Conservation (phyloP, 2,797 vertebrate species). For the Vespertilio murinus region DNA sequence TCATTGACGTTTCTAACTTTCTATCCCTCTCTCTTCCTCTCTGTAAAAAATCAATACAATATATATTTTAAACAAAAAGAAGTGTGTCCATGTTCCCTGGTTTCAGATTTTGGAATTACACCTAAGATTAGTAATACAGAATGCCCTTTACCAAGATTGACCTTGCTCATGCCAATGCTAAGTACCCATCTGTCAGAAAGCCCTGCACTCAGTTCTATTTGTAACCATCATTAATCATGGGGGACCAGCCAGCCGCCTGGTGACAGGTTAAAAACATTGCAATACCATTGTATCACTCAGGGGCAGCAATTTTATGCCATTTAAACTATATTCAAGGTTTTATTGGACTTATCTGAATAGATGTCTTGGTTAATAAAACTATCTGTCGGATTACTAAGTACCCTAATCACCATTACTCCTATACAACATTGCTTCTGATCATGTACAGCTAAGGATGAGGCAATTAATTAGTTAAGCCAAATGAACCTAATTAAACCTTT, state of each 20-base stretch:
- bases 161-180: not conserved
- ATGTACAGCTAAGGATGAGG: not conserved
- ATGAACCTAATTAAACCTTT: not conserved
- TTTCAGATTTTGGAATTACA: not conserved
- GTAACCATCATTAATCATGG: not conserved
- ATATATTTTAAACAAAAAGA: not conserved
- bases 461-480: not conserved
- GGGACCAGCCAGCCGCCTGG: too few species aligned
- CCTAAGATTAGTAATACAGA: not conserved
- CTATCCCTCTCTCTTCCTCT: too few species aligned
- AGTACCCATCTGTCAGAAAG: not conserved
- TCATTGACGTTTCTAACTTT: too few species aligned
- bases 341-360: not conserved
- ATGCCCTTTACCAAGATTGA: not conserved
- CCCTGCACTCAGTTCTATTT: rapidly evolving
- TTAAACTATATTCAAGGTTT: not conserved
- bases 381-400: not conserved
- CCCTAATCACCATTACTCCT: not conserved
- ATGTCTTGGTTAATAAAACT: not conserved
- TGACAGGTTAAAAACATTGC: not conserved
- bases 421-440: not conserved
- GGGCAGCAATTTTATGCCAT: not conserved
- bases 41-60: too few species aligned
- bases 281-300: not conserved
- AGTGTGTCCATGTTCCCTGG: not conserved